Conservation (phyloP, 2,797 vertebrate genomes). For the Coracias cyanogaster region DNA sequence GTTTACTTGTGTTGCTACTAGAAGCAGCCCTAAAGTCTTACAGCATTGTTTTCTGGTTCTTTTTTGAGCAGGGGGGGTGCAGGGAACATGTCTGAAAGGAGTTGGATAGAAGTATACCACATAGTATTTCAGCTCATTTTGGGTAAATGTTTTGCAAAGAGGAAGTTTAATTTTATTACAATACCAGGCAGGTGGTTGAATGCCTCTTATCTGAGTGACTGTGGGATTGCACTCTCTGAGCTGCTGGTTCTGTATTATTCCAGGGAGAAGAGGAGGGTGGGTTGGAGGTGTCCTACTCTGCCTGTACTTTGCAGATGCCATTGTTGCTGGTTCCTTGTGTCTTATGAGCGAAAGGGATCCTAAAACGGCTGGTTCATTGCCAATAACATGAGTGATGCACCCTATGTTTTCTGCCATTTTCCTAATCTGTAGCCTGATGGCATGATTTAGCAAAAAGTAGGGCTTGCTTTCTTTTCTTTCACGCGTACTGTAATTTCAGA, state of each 20-base stretch:
- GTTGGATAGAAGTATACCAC: neutral
- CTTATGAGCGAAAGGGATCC: neutral
- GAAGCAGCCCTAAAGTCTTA: neutral
- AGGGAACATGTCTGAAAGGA: neutral
- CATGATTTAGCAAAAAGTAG: neutral
- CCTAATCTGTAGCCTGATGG: neutral
- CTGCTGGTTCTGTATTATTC: neutral
- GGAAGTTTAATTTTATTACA: neutral
- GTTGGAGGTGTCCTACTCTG: neutral
- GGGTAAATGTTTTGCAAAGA: neutral
- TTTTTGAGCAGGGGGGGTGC: neutral
- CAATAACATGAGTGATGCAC: neutral
- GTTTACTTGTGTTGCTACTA: neutral
- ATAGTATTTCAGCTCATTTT: neutral
- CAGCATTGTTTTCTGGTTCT: fast-evolving
- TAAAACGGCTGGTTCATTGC: neutral
- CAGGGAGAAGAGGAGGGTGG: neutral
- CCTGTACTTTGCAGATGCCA: neutral
- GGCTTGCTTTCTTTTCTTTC: neutral
- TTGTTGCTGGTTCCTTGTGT: neutral
- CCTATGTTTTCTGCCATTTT: neutral
- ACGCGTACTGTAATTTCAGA: neutral
- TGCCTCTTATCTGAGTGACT: neutral
- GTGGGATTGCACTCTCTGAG: neutral
- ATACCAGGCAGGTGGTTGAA: neutral